Conservation (phyloP, 1,140 invertebrate genomes). For the Arion vulgaris region DNA sequence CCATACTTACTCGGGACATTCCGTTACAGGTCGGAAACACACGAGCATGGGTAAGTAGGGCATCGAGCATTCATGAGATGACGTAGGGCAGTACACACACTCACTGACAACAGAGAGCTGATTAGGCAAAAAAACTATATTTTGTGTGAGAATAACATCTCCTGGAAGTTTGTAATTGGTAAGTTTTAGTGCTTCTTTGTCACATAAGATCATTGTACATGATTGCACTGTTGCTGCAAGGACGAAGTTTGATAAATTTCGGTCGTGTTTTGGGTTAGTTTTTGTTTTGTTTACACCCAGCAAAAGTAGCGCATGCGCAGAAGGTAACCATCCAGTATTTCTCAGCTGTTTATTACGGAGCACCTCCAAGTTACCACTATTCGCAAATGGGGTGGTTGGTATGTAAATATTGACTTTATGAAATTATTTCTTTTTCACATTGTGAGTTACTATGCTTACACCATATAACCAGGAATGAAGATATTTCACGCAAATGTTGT, state of each 20-base stretch:
- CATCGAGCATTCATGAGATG: constrained; percentile 23
- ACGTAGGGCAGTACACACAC: constrained; percentile 25
- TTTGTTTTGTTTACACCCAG: constrained; percentile 42
- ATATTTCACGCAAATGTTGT: neutral
- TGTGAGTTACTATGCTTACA: neutral
- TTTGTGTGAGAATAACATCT: neutral
- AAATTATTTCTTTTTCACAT: neutral
- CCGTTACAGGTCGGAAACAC: neutral
- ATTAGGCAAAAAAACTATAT: neutral
- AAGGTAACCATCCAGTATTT: neutral
- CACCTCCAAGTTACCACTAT: neutral
- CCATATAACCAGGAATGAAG: neutral
- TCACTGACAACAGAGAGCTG: neutral
- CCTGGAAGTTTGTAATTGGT: neutral
- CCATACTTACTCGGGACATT: neutral
- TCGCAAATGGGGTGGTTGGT: neutral
- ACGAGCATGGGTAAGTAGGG: constrained; percentile 38
- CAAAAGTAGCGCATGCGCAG: constrained; percentile 37
- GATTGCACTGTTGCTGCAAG: neutral
- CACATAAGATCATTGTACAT: neutral
- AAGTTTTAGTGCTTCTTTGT: neutral
- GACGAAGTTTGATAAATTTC: neutral
- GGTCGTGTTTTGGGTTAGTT: constrained; percentile 23
- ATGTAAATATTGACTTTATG: neutral
- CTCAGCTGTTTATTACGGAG: constrained; percentile 35